These are phyloP conservation scores for Argyra leucocephala DNA, from an alignment of 2,888 invertebrate species.

Conservation along the genomic window DNA sequence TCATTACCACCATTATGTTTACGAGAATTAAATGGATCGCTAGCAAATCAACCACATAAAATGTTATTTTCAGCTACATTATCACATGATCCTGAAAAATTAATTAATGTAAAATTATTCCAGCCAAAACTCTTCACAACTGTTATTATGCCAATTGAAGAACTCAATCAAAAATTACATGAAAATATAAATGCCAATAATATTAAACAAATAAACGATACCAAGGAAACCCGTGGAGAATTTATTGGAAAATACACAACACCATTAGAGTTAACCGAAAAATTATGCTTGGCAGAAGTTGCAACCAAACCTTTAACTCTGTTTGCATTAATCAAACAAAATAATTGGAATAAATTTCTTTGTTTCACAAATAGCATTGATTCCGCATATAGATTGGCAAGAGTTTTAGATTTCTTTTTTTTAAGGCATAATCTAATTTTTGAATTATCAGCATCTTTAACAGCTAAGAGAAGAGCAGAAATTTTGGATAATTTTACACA, in stretches of 20 bases:
- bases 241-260: slow-evolving; percentile 72
- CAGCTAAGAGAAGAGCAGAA: slow-evolving; percentile 25
- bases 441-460: slow-evolving; percentile 34
- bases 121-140: slow-evolving; percentile 86
- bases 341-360: slow-evolving; percentile 66
- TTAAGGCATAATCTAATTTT: slow-evolving; percentile 22
- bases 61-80: slow-evolving; percentile 95
- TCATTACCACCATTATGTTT: slow-evolving; percentile 36
- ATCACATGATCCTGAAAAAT: slow-evolving; percentile 90
- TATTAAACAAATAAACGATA: too few species aligned
- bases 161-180: slow-evolving; percentile 25
- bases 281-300: slow-evolving; percentile 54
- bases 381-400: slow-evolving; percentile 53
- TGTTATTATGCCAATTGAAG: slow-evolving; percentile 41
- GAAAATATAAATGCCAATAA: not conserved
- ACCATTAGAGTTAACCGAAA: slow-evolving; percentile 64
- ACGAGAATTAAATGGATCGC: slow-evolving; percentile 31
- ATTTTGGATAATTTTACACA: slow-evolving; percentile 30
- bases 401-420: slow-evolving; percentile 26
- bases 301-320: slow-evolving; percentile 73
- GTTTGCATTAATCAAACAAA: slow-evolving; percentile 57
- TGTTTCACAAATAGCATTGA: slow-evolving; percentile 82
- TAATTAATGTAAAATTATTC: slow-evolving; percentile 79
- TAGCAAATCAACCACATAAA: slow-evolving; percentile 60
- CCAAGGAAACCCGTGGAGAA: slow-evolving; percentile 39